These are phyloP conservation scores for Pyrocoelia pectoralis DNA, from an alignment of 2,888 invertebrate genomes.

Conservation along the genomic window DNA sequence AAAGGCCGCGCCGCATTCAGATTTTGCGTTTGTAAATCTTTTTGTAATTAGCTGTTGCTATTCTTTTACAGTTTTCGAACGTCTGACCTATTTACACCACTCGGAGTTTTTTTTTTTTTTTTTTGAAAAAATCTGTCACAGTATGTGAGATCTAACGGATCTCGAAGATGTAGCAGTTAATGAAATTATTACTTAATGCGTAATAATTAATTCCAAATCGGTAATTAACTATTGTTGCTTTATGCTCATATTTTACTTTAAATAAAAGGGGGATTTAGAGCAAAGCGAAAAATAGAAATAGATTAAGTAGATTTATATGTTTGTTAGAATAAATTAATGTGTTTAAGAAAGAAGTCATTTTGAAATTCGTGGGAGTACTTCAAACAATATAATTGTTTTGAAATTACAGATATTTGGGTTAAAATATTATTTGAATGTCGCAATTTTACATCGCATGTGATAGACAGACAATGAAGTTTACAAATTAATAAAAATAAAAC, in stretches of 20 bases:
- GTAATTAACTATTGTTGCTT: constrained; percentile 45
- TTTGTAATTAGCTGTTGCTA: constrained; percentile 31
- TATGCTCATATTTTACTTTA: constrained; percentile 28
- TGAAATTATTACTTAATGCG: constrained; percentile 6
- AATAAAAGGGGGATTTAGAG: constrained; percentile 44
- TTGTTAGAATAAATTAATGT: constrained; percentile 37
- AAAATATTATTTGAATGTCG: constrained; percentile 35
- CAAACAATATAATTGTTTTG: constrained; percentile 36
- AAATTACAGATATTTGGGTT: constrained; percentile 38
- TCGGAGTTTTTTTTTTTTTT: too few species aligned
- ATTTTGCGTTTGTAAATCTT: constrained; percentile 31
- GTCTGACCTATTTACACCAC: not conserved
- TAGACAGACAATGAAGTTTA: constrained; percentile 29
- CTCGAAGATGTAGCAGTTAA: constrained; percentile 24
- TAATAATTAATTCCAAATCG: constrained; percentile 5
- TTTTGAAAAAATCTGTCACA: too few species aligned
- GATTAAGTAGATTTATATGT: constrained; percentile 36
- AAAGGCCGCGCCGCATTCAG: constrained; percentile 11
- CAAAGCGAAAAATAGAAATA: constrained; percentile 42
- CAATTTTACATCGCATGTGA: constrained; percentile 35
- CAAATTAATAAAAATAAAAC: constrained; percentile 31
- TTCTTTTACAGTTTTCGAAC: constrained; percentile 11
- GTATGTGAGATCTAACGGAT: too few species aligned
- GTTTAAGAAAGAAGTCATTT: constrained; percentile 35
- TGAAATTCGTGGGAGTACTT: constrained; percentile 35